Evolutionary conservation across 2,888 invertebrate species (phyloP).

Genomic region (Hypolimnas misippus): DNA sequence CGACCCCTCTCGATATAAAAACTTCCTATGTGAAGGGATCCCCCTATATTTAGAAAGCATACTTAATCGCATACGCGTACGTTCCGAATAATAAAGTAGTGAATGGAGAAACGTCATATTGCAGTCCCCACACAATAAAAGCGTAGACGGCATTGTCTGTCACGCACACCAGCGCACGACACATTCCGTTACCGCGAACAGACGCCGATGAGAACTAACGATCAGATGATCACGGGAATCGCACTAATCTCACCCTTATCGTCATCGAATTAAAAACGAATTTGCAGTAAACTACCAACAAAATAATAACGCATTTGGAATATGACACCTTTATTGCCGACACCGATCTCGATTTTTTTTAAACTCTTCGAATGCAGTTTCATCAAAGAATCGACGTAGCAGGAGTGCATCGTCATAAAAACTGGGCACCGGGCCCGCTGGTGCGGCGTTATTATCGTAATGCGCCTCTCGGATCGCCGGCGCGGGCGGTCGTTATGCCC

Average conservation of each 20-base stretch:
- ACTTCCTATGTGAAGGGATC: slow-evolving; percentile 66
- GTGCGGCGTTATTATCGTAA: slow-evolving; percentile 67
- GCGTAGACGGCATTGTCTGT: slow-evolving; percentile 45
- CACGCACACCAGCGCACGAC: slow-evolving; percentile 44
- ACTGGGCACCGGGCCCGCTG: slow-evolving; percentile 55
- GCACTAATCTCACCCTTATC: slow-evolving; percentile 25
- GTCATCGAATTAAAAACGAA: slow-evolving; percentile 14
- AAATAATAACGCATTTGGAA: slow-evolving; percentile 48
- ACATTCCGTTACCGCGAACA: slow-evolving; percentile 46
- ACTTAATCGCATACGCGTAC: slow-evolving; percentile 79
- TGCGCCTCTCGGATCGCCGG: slow-evolving; percentile 59
- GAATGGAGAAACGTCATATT: slow-evolving; percentile 79
- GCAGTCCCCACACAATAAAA: slow-evolving; percentile 73
- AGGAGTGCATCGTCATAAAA: slow-evolving; percentile 51
- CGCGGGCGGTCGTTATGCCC: slow-evolving; percentile 71
- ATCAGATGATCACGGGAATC: slow-evolving; percentile 22
- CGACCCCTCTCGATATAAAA: slow-evolving; percentile 72
- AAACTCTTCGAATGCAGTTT: slow-evolving; percentile 38
- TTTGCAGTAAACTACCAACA: slow-evolving; percentile 35
- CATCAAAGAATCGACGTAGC: slow-evolving; percentile 50
- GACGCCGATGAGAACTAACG: slow-evolving; percentile 34
- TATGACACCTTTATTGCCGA: slow-evolving; percentile 51
- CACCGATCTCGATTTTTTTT: slow-evolving; percentile 51
- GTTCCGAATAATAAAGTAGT: slow-evolving; percentile 76
- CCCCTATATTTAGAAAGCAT: slow-evolving; percentile 79